A percentile compares a stretch with the other conserved stretches of the same genome.
phyloP scores from a whole-genome alignment of 2,888 invertebrate genomes.

The Osedax fenrisi region DNA sequence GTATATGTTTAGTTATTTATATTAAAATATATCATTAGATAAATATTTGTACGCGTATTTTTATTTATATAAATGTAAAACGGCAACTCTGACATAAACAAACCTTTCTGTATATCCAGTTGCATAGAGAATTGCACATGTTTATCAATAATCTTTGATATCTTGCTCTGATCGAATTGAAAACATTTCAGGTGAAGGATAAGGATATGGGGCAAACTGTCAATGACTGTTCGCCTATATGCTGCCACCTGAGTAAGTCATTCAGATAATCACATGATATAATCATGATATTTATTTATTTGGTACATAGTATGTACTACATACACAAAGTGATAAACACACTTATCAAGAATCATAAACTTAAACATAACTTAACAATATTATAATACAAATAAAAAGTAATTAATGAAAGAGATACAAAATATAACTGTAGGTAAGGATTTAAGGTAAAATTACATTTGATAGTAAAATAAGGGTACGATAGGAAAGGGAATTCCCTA shows the following conservation, averaged over 20 bases:
- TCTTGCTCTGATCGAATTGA: background rate
- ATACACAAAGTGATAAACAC: too few relatives aligned
- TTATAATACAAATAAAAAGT: background rate
- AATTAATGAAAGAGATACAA: too few relatives aligned
- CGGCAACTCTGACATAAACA: background rate
- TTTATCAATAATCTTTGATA: background rate
- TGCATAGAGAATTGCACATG: background rate
- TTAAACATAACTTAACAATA: background rate
- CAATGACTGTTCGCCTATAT: background rate
- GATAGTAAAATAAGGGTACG: too few relatives aligned
- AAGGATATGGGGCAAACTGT: background rate
- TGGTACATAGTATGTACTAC: too few relatives aligned
- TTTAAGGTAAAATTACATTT: too few relatives aligned
- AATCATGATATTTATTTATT: too few relatives aligned
- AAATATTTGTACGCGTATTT: too few relatives aligned
- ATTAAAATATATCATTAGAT: too few relatives aligned
- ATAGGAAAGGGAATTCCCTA: too few relatives aligned
- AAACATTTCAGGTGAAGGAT: background rate
- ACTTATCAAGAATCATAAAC: background rate
- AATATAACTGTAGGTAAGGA: too few relatives aligned
- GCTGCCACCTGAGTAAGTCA: background rate
- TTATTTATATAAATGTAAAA: too few relatives aligned
- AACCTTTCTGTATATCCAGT: background rate
- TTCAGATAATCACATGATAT: background rate
- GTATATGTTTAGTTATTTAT: too few relatives aligned